Conservation (phyloP, 2,113 vertebrate genomes). For the Cephalopterus ornatus region DNA sequence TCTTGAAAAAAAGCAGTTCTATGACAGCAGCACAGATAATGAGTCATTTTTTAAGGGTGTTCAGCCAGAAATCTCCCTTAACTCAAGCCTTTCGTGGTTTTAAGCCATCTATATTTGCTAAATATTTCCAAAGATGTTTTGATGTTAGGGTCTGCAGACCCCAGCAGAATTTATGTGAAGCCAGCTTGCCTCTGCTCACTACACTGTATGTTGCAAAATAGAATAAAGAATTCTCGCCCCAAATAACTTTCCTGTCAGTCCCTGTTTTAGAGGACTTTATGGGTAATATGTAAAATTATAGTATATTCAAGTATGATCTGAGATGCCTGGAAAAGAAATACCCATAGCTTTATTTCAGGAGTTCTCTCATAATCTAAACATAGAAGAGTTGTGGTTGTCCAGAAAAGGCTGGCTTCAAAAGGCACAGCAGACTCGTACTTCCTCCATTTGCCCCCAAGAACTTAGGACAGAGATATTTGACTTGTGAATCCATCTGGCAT, state of each 20-base stretch:
- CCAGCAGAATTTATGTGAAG: background rate
- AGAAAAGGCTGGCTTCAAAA: fast-evolving
- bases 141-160: background rate
- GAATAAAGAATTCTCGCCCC: background rate
- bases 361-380: background rate
- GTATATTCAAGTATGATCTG: background rate
- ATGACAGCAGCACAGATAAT: background rate
- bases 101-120: background rate
- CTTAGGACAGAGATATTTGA: background rate
- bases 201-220: background rate
- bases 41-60: background rate
- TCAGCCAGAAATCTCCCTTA: background rate
- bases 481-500: background rate
- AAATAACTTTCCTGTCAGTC: background rate
- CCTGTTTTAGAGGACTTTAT: background rate
- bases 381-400: background rate
- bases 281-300: background rate
- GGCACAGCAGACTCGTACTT: background rate
- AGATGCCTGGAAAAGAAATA: background rate
- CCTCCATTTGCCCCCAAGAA: background rate
- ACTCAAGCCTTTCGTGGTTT: background rate
- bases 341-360: background rate
- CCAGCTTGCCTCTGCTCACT: background rate
- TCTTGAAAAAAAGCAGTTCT: background rate
- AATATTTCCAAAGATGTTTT: background rate